Conservation (phyloP, 2,113 vertebrate species). For the Mellivora capensis region DNA sequence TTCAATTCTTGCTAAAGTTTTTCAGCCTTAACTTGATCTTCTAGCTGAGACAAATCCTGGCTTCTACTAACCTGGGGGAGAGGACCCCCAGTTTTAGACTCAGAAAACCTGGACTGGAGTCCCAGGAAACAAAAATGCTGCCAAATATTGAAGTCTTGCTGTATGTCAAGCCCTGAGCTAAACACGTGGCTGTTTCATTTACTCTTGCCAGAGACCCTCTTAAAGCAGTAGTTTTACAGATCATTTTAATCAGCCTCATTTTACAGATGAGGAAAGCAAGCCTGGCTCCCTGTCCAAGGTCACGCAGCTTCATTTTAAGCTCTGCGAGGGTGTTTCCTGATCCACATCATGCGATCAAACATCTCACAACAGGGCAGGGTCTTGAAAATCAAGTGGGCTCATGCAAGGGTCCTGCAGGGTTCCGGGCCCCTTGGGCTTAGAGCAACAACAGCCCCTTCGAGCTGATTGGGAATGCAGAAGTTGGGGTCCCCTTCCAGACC, state of each 20-base stretch:
- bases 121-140: background rate
- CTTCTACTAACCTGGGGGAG: background rate
- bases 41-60: background rate
- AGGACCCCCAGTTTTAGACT: background rate
- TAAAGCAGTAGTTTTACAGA: no score
- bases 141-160: background rate
- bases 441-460: background rate
- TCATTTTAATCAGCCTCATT: background rate
- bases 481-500: background rate
- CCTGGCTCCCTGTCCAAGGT: background rate
- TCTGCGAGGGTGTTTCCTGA: background rate
- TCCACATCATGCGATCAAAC: background rate
- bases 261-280: background rate
- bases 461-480: background rate
- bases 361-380: background rate
- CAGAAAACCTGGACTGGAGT: background rate
- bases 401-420: rapidly evolving
- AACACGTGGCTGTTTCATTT: background rate
- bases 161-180: background rate
- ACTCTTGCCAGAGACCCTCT: background rate
- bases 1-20: background rate
- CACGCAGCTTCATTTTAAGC: background rate
- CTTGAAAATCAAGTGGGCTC: background rate
- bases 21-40: background rate
- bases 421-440: background rate